These are phyloP conservation scores for Ochotona curzoniae DNA, from an alignment of 2,113 vertebrate genomes.

Conservation along the genomic window DNA sequence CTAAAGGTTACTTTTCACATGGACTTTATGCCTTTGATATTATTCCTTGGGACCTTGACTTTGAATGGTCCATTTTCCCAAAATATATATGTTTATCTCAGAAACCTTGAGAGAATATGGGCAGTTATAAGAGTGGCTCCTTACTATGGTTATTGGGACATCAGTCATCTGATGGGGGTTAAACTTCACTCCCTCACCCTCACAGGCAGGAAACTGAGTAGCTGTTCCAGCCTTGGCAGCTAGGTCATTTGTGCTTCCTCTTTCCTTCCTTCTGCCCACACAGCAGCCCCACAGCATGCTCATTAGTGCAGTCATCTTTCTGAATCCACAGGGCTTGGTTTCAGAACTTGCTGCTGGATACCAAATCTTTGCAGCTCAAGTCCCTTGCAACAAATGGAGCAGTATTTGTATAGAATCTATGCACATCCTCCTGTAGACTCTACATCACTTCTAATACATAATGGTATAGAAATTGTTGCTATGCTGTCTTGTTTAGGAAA, in stretches of 20 bases:
- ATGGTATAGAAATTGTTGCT: no score
- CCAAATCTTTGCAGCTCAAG: no score
- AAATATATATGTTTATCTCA: constrained; percentile 17
- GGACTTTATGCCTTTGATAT: not conserved
- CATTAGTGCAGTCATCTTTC: no score
- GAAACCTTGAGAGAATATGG: not conserved
- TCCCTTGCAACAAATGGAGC: no score
- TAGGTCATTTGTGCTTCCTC: not conserved
- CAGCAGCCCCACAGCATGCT: not conserved
- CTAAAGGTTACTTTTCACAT: constrained; percentile 35
- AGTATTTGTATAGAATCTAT: no score
- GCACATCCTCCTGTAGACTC: no score
- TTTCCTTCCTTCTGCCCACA: not conserved
- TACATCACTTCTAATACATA: no score
- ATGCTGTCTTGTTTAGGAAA: no score
- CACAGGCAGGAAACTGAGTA: not conserved
- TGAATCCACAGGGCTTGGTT: no score
- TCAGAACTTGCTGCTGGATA: no score
- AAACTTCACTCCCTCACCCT: not conserved
- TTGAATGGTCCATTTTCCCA: constrained; percentile 5
- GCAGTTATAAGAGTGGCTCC: not conserved
- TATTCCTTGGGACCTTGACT: constrained; percentile 18
- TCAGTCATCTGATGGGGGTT: constrained; percentile 2
- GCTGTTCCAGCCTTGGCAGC: not conserved
- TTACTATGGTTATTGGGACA: not conserved